phyloP scores from a whole-genome alignment of 2,113 vertebrate genomes.

The Prolemur simus region DNA sequence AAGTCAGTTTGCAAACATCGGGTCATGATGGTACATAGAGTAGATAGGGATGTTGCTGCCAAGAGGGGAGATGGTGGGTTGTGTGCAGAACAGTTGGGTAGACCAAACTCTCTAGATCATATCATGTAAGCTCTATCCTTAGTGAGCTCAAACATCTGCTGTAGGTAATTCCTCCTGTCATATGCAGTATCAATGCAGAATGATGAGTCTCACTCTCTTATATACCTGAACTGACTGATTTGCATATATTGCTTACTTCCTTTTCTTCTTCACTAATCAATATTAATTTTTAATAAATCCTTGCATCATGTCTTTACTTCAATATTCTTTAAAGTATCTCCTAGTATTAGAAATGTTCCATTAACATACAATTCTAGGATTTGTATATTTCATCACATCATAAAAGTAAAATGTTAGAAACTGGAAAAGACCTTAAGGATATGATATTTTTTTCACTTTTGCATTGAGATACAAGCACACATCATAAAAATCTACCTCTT shows the following conservation, averaged over 20 bases:
- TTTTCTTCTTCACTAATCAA: not conserved
- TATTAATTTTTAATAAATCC: not conserved
- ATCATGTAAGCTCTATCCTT: not conserved
- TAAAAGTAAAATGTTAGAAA: not conserved
- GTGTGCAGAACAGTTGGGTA: not conserved
- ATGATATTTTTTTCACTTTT: not conserved
- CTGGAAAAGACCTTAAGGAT: not conserved
- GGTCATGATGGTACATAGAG: not conserved
- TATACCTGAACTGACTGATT: not conserved
- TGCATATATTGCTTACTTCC: not conserved
- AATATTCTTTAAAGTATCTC: not conserved
- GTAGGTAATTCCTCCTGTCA: not conserved
- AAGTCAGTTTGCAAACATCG: not conserved
- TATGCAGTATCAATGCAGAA: not conserved
- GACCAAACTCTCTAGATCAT: not conserved
- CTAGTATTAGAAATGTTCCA: not conserved
- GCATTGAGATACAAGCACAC: not conserved
- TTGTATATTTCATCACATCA: not conserved
- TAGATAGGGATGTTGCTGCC: not conserved
- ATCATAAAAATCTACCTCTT: not conserved
- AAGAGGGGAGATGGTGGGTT: not conserved
- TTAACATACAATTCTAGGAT: not conserved
- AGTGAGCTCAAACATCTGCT: not conserved
- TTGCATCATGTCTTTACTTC: not conserved
- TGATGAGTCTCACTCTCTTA: not conserved